These are phyloP conservation scores for Chrysolina oricalcia DNA, from an alignment of 2,888 invertebrate species.

Conservation along the genomic window DNA sequence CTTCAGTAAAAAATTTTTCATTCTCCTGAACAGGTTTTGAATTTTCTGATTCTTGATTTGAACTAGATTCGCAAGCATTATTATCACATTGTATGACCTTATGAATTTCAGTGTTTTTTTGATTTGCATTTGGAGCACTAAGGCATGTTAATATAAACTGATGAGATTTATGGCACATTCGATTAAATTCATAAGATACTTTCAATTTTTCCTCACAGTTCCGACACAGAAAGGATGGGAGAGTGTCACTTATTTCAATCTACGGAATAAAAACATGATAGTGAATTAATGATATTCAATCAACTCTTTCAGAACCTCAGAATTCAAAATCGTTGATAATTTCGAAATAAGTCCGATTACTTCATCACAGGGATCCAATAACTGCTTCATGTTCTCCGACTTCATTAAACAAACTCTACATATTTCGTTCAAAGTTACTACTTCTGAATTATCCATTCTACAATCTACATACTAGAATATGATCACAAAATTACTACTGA, in stretches of 20 bases:
- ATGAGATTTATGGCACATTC: constrained; percentile 59
- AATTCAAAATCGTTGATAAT: constrained; percentile 30
- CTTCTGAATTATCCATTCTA: neutral
- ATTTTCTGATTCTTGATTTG: neutral
- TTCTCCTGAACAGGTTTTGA: neutral
- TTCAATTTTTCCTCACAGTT: constrained; percentile 56
- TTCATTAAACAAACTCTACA: constrained; percentile 38
- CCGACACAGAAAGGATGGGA: constrained; percentile 32
- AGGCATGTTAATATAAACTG: constrained; percentile 16
- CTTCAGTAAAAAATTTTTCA: neutral
- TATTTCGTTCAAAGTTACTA: constrained; percentile 26
- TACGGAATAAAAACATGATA: constrained; percentile 11
- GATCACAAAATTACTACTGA: too few species aligned
- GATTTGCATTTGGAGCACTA: neutral
- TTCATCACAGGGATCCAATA: constrained; percentile 18
- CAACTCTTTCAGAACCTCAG: constrained; percentile 12
- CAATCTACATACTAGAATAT: too few species aligned
- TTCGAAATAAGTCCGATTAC: constrained; percentile 26
- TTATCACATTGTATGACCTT: neutral
- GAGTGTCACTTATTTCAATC: constrained; percentile 21
- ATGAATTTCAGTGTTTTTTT: neutral
- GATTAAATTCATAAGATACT: constrained; percentile 59
- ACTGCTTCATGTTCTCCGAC: constrained; percentile 26
- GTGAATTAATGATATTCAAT: neutral
- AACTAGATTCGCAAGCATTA: neutral